Evolutionary conservation across 2,113 vertebrate species (phyloP).

Genomic region (Lepisosteus osseus): DNA sequence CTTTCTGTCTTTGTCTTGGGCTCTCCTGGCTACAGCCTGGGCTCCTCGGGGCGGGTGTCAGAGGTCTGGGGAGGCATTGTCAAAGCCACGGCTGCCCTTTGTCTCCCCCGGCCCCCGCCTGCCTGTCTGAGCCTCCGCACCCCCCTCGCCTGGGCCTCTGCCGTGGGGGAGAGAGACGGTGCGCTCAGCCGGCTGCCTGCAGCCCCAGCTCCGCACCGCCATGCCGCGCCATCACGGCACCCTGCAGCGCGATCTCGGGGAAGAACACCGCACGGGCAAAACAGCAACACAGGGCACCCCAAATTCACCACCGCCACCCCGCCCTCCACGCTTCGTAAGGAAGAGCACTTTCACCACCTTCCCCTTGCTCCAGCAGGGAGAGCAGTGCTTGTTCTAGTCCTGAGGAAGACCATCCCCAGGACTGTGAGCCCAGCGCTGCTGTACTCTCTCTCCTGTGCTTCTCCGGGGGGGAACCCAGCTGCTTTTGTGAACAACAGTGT

Average conservation of each 20-base stretch:
- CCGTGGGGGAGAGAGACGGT: not conserved
- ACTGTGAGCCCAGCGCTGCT: too few species aligned
- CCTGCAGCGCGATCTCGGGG: not conserved
- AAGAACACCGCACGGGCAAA: too few species aligned
- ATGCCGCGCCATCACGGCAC: not conserved
- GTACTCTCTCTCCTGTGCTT: too few species aligned
- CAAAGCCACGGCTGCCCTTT: constrained; percentile 50
- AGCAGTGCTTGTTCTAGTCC: too few species aligned
- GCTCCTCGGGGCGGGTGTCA: constrained; percentile 51
- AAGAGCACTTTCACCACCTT: too few species aligned
- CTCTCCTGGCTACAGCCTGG: constrained; percentile 43
- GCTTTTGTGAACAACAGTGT: too few species aligned
- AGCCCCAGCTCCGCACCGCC: constrained; percentile 8
- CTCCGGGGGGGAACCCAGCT: too few species aligned
- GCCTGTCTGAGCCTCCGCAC: constrained; percentile 11
- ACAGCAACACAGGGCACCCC: too few species aligned
- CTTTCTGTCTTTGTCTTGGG: constrained; percentile 24
- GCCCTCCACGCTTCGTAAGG: too few species aligned
- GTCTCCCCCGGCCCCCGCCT: constrained; percentile 33
- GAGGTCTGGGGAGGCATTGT: constrained; percentile 57
- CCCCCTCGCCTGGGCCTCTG: constrained; percentile 29
- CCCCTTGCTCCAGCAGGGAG: too few species aligned
- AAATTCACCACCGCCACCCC: not conserved
- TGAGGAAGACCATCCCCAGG: too few species aligned
- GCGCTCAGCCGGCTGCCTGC: constrained; percentile 9